Evolutionary conservation across 2,797 vertebrate genomes (phyloP), one percentile per base, ranked within the genome.

Genomic region (Brotula barbata): DNA sequence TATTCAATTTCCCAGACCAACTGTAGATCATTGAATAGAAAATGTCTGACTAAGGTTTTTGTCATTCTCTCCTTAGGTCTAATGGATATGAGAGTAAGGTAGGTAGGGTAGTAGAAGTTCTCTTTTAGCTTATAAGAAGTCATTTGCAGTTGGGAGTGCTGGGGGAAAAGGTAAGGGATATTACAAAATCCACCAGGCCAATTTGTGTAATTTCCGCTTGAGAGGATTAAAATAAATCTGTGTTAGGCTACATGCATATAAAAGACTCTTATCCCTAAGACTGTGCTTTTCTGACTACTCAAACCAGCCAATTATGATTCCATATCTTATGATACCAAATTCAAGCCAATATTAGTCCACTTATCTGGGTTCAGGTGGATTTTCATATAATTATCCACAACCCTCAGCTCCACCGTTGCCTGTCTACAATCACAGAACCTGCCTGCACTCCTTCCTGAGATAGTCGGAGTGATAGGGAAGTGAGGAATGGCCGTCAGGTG

Each of bases 401-500:
- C 54, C 75, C 76, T 81, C 21, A 59, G 58, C 64, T 75, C 48
- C 16, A 52, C 42, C 22, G 53, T 60, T 64, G 62, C 68, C 68
- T 75, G 68, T 57, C 58, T 68, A 68, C 37, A 36, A 67, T 80
- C 78, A 70, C 57, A 77, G 71, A 81, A 57, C 58, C 61, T 67
- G 64, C 79, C 64, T 85, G 73, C 78, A 75, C 58, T 76, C 71
- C 64, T 87, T 82, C 66, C 65, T 62, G 59, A 80, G 86, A 90
- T 87, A 50, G 23, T 58, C 54, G 33, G 48, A 47, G 59, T 39
- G 86, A 89, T 89, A 85, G 51, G 66, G 54, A 78, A 68, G 59
- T 63, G 60, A 72, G 71, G 58, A 78, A 77, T 79, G 81, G 85
- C 73, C 53, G 37, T 77, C 83, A 87, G 88, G 87, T 88, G 89